Percentiles rank a stretch among this genome's conserved stretches.
These are phyloP conservation scores for Tyrannus savana DNA, from an alignment of 2,113 vertebrate genomes.

Conservation along the genomic window DNA sequence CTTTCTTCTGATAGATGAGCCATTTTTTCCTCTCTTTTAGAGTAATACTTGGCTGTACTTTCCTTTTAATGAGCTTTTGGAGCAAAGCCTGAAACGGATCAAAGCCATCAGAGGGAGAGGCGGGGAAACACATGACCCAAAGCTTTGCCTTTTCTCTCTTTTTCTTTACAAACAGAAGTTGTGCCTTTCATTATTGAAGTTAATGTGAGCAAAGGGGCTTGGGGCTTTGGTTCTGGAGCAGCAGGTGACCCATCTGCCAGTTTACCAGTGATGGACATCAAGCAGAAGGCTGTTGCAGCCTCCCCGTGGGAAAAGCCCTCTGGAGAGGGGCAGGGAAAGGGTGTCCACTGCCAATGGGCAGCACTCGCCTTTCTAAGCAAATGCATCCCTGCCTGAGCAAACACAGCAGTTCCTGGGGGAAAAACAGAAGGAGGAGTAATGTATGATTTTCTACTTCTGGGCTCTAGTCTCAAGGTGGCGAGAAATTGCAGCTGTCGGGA, in stretches of 20 bases:
- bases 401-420: background rate
- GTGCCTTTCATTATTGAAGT: background rate
- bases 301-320: background rate
- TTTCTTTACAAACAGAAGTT: conserved; percentile 9
- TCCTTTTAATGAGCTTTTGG: conserved; percentile 70
- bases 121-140: background rate
- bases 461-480: background rate
- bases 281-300: background rate
- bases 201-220: background rate
- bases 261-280: background rate
- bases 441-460: background rate
- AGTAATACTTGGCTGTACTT: conserved; percentile 53
- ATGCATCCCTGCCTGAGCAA: background rate
- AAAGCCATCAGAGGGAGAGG: conserved; percentile 12
- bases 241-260: background rate
- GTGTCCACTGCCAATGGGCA: background rate
- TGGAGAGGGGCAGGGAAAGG: background rate
- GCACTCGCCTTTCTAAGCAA: background rate
- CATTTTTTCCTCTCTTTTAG: conserved; percentile 30
- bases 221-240: background rate
- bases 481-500: background rate
- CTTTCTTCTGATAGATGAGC: conserved; percentile 48
- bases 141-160: background rate
- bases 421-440: conserved; percentile 1
- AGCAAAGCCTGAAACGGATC: conserved; percentile 41